Conservation (phyloP, 2,888 invertebrate species). For the Colostygia pectinataria region DNA sequence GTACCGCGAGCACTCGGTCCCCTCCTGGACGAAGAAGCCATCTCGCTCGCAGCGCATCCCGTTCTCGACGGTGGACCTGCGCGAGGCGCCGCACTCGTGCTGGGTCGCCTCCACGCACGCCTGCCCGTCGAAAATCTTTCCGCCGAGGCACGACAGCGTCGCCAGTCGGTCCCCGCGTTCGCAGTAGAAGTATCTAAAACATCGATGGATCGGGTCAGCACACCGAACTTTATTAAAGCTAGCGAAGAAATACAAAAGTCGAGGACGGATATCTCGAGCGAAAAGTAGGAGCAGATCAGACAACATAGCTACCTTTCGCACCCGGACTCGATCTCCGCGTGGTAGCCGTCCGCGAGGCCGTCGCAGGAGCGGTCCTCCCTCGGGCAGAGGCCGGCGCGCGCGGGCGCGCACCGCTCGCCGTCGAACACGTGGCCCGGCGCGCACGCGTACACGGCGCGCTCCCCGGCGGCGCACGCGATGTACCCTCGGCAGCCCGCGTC, state of each 20-base stretch:
- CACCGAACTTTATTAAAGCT: too few species aligned
- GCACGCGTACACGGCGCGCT: slow-evolving; percentile 83
- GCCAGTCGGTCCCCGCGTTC: slow-evolving; percentile 80
- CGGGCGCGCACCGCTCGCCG: slow-evolving; percentile 79
- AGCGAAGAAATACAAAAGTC: too few species aligned
- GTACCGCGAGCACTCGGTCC: slow-evolving; percentile 78
- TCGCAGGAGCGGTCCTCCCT: slow-evolving; percentile 72
- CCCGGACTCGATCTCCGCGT: slow-evolving; percentile 77
- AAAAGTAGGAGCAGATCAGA: too few species aligned
- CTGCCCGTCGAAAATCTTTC: slow-evolving; percentile 83
- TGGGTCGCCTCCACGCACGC: slow-evolving; percentile 74
- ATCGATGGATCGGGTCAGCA: neutral
- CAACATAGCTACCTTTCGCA: slow-evolving; percentile 66
- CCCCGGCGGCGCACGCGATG: slow-evolving; percentile 81
- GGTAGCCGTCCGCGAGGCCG: slow-evolving; percentile 80
- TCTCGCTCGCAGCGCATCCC: slow-evolving; percentile 66
- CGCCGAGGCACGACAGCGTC: slow-evolving; percentile 80
- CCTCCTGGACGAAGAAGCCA: slow-evolving; percentile 81
- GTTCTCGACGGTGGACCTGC: slow-evolving; percentile 39
- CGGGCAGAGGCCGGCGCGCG: slow-evolving; percentile 59
- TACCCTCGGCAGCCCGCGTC: slow-evolving; percentile 83
- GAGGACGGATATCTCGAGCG: too few species aligned
- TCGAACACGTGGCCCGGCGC: slow-evolving; percentile 78
- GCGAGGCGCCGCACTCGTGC: slow-evolving; percentile 66
- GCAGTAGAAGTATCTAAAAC: slow-evolving; percentile 82